Evolutionary conservation across 2,888 invertebrate species (phyloP), one percentile per base, ranked within the genome.

Genomic region (Phyllotreta cruciferae): DNA sequence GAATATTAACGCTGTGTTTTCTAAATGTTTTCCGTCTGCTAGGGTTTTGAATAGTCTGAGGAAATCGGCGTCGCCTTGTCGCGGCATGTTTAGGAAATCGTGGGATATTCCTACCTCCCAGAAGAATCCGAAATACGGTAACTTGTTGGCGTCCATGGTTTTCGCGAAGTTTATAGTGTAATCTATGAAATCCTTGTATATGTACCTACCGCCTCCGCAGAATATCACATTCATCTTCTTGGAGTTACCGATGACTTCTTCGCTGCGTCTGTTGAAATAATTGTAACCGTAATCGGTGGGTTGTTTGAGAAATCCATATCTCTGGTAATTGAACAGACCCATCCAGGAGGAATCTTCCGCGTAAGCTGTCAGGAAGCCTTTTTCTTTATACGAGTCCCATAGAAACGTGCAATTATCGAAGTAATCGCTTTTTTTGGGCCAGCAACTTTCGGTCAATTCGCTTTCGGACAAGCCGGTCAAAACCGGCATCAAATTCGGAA

Each of bases 401-500:
- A 94, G 83, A 60, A 94, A 84, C 1, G 88, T 85, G 73, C 92
- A 89, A 56, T 86, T 83, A 73, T 94, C 92, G 54, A 89, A 85
- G 76, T 84, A 83, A 56, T 80, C 74, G 64, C 81, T 80, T 0
- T 81, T 13, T 34, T 61, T 53, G 0, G 64, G 64, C 84, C 89
- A 87, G 74, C 93, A 94, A 0, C 80, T 83, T 62, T 82, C 80
- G 53, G 83, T 82, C 49, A 93, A 77, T 73, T 93, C 90, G 0
- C 82, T 82, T 14, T 87, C 87, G 44, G 85, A 85, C 39, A 88
- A 77, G 0, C 96, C 96, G 1, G 89, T 87, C 6, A 96, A 81
- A 66, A 93, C 85, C 0, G 96, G 91, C 7, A 92, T 86, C 62
- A 97, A 78, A 79, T 97, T 97, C 0, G 95, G 94, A 78, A 92